A percentile compares a stretch with the other conserved stretches of the same genome.
Conservation (phyloP, 2,888 invertebrate species). For the Sarcophaga subvicina region DNA sequence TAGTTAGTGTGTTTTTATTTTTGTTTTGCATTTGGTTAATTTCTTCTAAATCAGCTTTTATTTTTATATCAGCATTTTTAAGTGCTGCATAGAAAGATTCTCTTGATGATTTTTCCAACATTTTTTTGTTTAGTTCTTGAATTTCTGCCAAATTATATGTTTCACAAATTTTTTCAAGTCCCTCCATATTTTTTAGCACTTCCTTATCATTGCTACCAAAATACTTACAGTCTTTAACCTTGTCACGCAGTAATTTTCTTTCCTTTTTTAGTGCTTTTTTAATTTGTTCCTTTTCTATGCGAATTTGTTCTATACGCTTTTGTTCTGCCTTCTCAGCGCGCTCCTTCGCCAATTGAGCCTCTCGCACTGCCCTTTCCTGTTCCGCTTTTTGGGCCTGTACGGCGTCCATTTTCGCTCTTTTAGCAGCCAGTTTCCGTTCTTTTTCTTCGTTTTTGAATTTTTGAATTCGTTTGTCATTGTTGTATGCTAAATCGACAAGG, state of each 20-base stretch:
- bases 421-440: constrained; percentile 93
- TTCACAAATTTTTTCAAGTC: constrained; percentile 96
- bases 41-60: constrained; percentile 89
- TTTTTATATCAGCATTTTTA: constrained; percentile 87
- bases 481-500: constrained; percentile 96
- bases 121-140: constrained; percentile 88
- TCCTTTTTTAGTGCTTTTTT: constrained; percentile 95
- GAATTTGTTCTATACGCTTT: constrained; percentile 90
- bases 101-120: constrained; percentile 85
- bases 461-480: constrained; percentile 95
- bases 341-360: constrained; percentile 89
- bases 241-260: constrained; percentile 89
- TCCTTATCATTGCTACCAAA: constrained; percentile 88
- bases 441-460: constrained; percentile 97
- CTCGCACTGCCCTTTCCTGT: constrained; percentile 89
- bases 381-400: constrained; percentile 92
- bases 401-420: constrained; percentile 93
- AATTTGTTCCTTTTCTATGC: constrained; percentile 92
- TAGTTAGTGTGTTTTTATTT: constrained; percentile 70
- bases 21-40: constrained; percentile 76
- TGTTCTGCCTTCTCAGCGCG: constrained; percentile 91
- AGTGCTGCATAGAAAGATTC: constrained; percentile 87
- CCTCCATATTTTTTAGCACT: constrained; percentile 91
- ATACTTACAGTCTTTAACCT: constrained; percentile 92
- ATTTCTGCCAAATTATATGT: constrained; percentile 87